Evolutionary conservation across 2,113 vertebrate species (phyloP).

Genomic region (Hydropotes inermis): DNA sequence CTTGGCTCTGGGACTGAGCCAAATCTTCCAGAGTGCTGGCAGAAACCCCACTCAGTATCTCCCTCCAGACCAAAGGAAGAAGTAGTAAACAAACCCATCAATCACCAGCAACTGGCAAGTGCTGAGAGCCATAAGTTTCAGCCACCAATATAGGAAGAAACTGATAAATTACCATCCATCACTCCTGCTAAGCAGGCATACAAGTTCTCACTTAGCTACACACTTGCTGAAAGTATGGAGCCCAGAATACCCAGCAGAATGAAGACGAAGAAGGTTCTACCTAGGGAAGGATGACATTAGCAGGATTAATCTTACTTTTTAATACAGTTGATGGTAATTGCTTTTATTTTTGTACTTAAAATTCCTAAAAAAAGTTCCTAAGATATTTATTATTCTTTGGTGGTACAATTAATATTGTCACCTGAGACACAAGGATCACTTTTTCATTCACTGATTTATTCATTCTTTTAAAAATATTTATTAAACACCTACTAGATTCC

Average conservation of each 20-base stretch:
- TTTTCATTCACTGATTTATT: background rate
- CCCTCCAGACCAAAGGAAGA: slow-evolving; percentile 37
- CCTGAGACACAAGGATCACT: background rate
- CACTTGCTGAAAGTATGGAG: background rate
- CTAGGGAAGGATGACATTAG: background rate
- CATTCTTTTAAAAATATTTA: background rate
- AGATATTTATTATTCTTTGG: background rate
- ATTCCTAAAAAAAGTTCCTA: background rate
- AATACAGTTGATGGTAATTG: background rate
- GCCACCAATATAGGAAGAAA: slow-evolving; percentile 23
- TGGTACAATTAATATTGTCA: background rate
- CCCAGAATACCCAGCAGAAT: background rate
- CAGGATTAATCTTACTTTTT: background rate
- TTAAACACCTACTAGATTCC: background rate
- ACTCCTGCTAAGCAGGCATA: background rate
- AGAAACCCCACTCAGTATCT: slow-evolving; percentile 55
- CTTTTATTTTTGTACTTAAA: slow-evolving; percentile 16
- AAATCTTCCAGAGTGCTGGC: slow-evolving; percentile 60
- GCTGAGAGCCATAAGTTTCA: slow-evolving; percentile 36
- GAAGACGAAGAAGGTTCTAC: background rate
- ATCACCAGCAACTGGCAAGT: slow-evolving; percentile 48
- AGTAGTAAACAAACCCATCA: slow-evolving; percentile 66
- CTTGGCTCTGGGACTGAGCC: slow-evolving; percentile 53
- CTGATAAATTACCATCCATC: slow-evolving; percentile 52
- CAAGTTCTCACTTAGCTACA: background rate